phyloP scores from a whole-genome alignment of 1,140 invertebrate genomes.

The Neelides sp. region DNA sequence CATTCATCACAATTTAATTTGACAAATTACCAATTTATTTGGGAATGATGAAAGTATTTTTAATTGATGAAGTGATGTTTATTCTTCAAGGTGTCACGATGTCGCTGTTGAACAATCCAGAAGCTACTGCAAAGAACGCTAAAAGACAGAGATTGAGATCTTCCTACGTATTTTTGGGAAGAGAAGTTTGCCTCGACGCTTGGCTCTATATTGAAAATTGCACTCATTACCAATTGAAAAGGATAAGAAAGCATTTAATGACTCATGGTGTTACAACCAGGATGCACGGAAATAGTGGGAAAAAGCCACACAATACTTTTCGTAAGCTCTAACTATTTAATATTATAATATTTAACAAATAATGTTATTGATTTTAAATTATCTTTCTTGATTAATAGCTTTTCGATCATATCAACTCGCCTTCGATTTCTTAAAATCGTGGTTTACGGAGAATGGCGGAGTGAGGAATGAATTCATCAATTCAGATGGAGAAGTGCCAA shows the following conservation, averaged over 20 bases:
- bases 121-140: slow-evolving; percentile 56
- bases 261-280: slow-evolving; percentile 61
- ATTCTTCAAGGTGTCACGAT: no score
- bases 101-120: slow-evolving; percentile 60
- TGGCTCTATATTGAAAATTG: slow-evolving; percentile 68
- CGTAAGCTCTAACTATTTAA: slow-evolving; percentile 36
- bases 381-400: slow-evolving; percentile 39
- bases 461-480: no score
- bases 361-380: slow-evolving; percentile 31
- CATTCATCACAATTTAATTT: no score
- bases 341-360: slow-evolving; percentile 19
- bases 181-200: slow-evolving; percentile 60
- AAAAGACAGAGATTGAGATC: slow-evolving; percentile 55
- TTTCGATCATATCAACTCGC: slow-evolving; percentile 52
- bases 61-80: no score
- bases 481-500: no score
- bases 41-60: no score
- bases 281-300: slow-evolving; percentile 60
- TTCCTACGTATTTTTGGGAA: slow-evolving; percentile 56
- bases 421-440: slow-evolving; percentile 55
- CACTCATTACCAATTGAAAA: slow-evolving; percentile 62
- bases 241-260: slow-evolving; percentile 62
- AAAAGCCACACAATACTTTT: slow-evolving; percentile 68
- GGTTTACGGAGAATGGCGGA: slow-evolving; percentile 57
- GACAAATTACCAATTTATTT: no score